Percentiles rank a stretch among this genome's conserved stretches.
phyloP scores from a whole-genome alignment of 2,888 invertebrate species.

The Penaeus monodon region DNA sequence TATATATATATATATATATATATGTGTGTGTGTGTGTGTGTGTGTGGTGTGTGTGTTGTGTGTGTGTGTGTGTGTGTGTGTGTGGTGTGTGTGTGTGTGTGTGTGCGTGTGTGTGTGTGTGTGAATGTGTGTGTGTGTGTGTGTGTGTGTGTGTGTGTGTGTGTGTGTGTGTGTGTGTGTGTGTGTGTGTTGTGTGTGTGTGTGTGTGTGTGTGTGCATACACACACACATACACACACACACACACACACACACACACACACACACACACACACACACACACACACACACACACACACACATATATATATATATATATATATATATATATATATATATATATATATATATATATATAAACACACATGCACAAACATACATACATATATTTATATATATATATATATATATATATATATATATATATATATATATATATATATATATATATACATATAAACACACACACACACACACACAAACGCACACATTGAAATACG shows the following conservation, averaged over 20 bases:
- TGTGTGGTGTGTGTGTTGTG: too few relatives aligned
- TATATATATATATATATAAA: not conserved
- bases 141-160: not conserved
- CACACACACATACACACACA: too few relatives aligned
- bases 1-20: not conserved
- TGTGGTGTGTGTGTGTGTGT: too few relatives aligned
- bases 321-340: not conserved
- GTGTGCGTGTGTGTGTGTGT: not conserved
- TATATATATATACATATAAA: not conserved
- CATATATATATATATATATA: not conserved
- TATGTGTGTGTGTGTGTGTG: too few relatives aligned
- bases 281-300: not conserved
- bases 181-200: too few relatives aligned
- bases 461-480: not conserved
- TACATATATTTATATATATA: not conserved
- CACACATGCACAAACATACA: not conserved
- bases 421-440: not conserved
- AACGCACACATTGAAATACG: not conserved
- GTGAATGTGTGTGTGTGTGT: not conserved
- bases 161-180: too few relatives aligned
- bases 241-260: not conserved
- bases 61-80: too few relatives aligned
- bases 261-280: not conserved
- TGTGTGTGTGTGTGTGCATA: too few relatives aligned
- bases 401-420: not conserved